A percentile compares a stretch with the other conserved stretches of the same genome.
These are phyloP conservation scores for Carollia perspicillata DNA, from an alignment of 2,113 vertebrate genomes.

Conservation along the genomic window DNA sequence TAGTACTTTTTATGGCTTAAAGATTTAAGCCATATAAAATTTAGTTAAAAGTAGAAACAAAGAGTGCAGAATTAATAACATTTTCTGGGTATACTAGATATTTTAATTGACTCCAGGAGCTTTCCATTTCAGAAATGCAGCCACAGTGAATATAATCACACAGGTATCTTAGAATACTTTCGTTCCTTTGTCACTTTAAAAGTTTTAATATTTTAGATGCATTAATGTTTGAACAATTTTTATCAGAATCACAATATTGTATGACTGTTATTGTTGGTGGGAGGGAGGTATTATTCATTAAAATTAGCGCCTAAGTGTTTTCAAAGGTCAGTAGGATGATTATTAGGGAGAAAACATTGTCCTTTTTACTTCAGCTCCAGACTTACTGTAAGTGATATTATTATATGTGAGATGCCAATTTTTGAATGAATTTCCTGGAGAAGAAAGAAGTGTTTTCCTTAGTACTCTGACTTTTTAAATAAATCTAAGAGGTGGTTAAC, in stretches of 20 bases:
- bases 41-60: slow-evolving; percentile 1
- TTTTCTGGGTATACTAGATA: background rate
- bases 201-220: background rate
- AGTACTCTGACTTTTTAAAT: slow-evolving; percentile 32
- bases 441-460: slow-evolving; percentile 20
- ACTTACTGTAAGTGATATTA: background rate
- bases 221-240: background rate
- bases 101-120: background rate
- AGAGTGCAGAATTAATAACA: background rate
- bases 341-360: background rate
- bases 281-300: background rate
- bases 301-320: background rate
- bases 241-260: background rate
- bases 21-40: background rate
- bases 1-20: background rate
- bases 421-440: slow-evolving; percentile 37
- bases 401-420: background rate
- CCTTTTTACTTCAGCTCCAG: background rate
- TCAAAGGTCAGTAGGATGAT: background rate
- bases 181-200: background rate
- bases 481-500: slow-evolving; percentile 35
- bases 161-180: background rate
- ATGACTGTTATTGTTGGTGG: background rate
- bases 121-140: background rate
- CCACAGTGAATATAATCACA: background rate